phyloP scores from a whole-genome alignment of 2,113 vertebrate species.

The Melanostigma gelatinosum region DNA sequence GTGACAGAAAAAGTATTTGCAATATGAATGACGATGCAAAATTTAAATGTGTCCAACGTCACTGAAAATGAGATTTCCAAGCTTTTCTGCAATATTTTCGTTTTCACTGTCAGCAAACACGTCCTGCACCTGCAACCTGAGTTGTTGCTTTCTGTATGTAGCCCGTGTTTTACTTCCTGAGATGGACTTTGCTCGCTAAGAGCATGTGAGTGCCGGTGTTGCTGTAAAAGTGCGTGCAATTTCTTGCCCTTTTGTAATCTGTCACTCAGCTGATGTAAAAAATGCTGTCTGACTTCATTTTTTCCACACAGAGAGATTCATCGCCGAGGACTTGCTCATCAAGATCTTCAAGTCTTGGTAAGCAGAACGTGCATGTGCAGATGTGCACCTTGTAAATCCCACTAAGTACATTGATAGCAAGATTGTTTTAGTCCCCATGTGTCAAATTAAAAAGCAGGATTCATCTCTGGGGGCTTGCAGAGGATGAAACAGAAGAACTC shows the following conservation, averaged over 20 bases:
- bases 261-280: conserved; percentile 8
- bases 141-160: neutral
- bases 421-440: conserved; percentile 43
- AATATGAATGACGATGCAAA: neutral
- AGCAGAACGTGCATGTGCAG: conserved; percentile 26
- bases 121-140: neutral
- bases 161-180: neutral
- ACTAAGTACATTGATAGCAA: neutral
- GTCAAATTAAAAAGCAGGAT: conserved; percentile 63
- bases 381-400: neutral
- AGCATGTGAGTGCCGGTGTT: neutral
- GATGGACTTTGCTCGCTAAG: neutral
- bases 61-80: neutral
- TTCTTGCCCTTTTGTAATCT: conserved; percentile 13
- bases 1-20: neutral
- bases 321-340: conserved; percentile 43
- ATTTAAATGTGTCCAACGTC: too few species aligned
- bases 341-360: conserved; percentile 62
- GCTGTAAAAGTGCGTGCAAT: neutral
- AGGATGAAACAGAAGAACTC: conserved; percentile 27
- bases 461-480: conserved; percentile 37
- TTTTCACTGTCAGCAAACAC: neutral
- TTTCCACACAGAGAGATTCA: conserved; percentile 75
- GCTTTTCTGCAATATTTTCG: neutral
- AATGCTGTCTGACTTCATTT: neutral